Percentiles rank a stretch among this genome's conserved stretches.
These are phyloP conservation scores for Sigmodon hispidus DNA, from an alignment of 2,113 vertebrate genomes.

Conservation along the genomic window DNA sequence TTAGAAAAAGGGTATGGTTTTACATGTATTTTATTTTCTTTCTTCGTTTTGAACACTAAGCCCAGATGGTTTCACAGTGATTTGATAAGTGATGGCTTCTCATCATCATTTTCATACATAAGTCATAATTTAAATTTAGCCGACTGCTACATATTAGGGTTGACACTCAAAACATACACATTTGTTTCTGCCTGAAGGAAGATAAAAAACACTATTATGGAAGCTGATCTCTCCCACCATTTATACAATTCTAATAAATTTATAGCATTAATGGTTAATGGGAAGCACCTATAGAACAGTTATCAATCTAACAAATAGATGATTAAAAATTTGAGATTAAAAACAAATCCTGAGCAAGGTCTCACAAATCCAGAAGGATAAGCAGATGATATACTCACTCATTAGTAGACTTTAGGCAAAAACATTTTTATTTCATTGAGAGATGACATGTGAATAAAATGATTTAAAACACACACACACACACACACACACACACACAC, in stretches of 20 bases:
- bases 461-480: no score
- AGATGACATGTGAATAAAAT: no score
- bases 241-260: slow-evolving; percentile 47
- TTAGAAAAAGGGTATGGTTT: slow-evolving; percentile 67
- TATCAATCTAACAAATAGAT: slow-evolving; percentile 66
- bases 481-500: no score
- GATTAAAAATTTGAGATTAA: slow-evolving; percentile 65
- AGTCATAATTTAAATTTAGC: background rate
- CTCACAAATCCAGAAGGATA: no score
- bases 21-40: slow-evolving; percentile 14
- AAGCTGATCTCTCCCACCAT: background rate
- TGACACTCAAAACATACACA: slow-evolving; percentile 14
- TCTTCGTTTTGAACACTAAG: slow-evolving; percentile 74
- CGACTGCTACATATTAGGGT: background rate
- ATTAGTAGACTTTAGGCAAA: no score
- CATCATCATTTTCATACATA: slow-evolving; percentile 61
- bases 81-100: slow-evolving; percentile 40
- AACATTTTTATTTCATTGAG: no score
- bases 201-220: background rate
- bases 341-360: no score
- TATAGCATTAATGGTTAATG: slow-evolving; percentile 54
- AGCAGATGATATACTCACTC: no score
- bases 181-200: background rate
- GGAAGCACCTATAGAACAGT: slow-evolving; percentile 64
- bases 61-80: slow-evolving; percentile 67